Evolutionary conservation across 1,140 invertebrate genomes (phyloP).

Genomic region (Apis cerana): DNA sequence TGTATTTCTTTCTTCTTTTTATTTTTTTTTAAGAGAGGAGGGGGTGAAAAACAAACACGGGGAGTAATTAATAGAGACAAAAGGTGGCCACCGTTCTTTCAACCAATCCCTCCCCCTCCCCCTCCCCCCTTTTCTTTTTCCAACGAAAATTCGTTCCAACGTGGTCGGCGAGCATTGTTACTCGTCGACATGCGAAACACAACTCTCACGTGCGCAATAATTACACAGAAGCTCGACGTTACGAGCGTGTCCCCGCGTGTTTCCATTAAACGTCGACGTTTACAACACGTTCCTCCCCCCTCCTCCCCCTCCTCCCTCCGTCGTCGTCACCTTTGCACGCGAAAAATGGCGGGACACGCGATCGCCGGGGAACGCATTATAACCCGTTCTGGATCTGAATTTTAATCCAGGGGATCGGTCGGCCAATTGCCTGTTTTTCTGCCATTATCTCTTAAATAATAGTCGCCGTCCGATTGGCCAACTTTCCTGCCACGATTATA

Average conservation of each 20-base stretch:
- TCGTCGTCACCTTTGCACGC: background rate
- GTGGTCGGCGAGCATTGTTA: background rate
- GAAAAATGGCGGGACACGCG: constrained; percentile 14
- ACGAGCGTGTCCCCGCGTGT: constrained; percentile 14
- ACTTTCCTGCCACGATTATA: background rate
- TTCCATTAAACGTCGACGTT: constrained; percentile 26
- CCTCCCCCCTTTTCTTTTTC: too few species aligned
- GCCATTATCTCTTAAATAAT: constrained; percentile 19
- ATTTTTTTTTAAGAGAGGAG: too few species aligned
- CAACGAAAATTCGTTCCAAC: constrained; percentile 1
- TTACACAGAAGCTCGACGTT: constrained; percentile 10
- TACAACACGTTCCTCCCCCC: background rate
- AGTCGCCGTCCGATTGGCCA: background rate
- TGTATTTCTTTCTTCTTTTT: background rate
- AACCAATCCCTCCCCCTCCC: too few species aligned
- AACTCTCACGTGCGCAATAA: constrained; percentile 20
- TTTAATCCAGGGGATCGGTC: constrained; percentile 10
- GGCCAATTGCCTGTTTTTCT: background rate
- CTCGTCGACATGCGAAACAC: constrained; percentile 16
- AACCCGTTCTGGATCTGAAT: background rate
- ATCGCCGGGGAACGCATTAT: background rate
- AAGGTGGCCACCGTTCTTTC: background rate
- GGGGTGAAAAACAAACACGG: background rate
- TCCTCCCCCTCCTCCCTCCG: too few species aligned
- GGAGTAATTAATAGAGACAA: constrained; percentile 23